These are phyloP conservation scores for Ectemnius lituratus DNA, from an alignment of 2,888 invertebrate genomes.

Conservation along the genomic window DNA sequence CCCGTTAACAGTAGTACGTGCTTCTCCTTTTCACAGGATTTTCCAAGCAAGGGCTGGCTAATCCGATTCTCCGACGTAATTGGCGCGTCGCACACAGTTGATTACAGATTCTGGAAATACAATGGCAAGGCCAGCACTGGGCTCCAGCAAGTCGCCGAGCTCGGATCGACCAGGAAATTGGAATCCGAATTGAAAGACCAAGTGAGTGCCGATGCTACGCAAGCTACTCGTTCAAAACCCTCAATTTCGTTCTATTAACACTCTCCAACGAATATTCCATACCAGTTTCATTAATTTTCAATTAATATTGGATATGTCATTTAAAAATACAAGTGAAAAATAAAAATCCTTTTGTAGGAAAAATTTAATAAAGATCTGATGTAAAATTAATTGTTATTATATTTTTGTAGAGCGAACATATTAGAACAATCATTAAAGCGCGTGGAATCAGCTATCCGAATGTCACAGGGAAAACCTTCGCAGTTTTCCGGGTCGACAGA, in stretches of 20 bases:
- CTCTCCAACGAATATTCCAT: too few relatives aligned
- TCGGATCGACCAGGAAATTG: constrained; percentile 92
- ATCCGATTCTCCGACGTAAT: constrained; percentile 98
- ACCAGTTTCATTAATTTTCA: too few relatives aligned
- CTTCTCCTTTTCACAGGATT: constrained; percentile 80
- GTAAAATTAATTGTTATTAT: too few relatives aligned
- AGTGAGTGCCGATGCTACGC: constrained; percentile 75
- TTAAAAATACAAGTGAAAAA: too few relatives aligned
- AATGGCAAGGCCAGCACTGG: constrained; percentile 93
- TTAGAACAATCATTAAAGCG: constrained; percentile 93
- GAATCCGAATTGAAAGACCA: constrained; percentile 94
- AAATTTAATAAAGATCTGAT: too few relatives aligned
- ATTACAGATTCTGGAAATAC: constrained; percentile 95
- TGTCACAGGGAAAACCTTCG: constrained; percentile 90
- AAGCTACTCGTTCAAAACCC: too few relatives aligned
- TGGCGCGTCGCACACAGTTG: constrained; percentile 93
- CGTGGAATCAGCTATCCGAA: constrained; percentile 93
- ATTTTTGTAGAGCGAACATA: constrained; percentile 79
- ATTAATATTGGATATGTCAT: too few relatives aligned
- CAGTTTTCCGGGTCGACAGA: constrained; percentile 90
- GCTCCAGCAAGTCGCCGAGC: constrained; percentile 92
- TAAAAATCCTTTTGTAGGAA: too few relatives aligned
- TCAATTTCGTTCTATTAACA: background rate
- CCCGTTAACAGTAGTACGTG: background rate
- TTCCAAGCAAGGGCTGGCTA: constrained; percentile 92